Percentiles rank a stretch among this genome's conserved stretches.
phyloP scores from a whole-genome alignment of 2,888 invertebrate genomes.

The Sarcophaga subvicina region DNA sequence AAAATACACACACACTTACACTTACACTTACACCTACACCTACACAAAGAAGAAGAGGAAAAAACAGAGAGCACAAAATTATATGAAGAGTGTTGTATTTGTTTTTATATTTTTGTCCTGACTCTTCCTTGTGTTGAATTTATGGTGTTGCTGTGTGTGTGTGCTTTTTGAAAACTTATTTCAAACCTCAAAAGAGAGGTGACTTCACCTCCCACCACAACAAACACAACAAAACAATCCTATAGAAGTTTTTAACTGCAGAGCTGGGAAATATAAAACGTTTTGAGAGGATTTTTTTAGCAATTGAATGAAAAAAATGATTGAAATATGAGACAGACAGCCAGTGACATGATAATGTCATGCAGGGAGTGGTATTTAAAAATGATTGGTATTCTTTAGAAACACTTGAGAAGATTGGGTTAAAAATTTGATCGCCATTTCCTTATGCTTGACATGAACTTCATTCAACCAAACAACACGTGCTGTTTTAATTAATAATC shows the following conservation, averaged over 20 bases:
- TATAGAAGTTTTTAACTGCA: constrained; percentile 24
- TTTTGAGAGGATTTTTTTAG: neutral
- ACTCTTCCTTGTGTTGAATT: neutral
- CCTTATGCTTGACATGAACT: too few relatives aligned
- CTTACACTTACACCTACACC: neutral
- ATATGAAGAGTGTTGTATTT: constrained; percentile 4
- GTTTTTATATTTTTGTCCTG: too few relatives aligned
- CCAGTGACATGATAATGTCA: too few relatives aligned
- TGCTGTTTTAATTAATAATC: too few relatives aligned
- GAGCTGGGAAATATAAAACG: constrained; percentile 35
- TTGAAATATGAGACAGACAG: too few relatives aligned
- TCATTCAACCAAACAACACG: too few relatives aligned
- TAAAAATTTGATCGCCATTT: too few relatives aligned
- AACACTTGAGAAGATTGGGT: too few relatives aligned
- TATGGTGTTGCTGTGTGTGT: neutral
- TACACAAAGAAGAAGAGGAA: neutral
- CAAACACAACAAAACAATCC: neutral
- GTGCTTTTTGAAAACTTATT: constrained; percentile 21
- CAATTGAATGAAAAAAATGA: too few relatives aligned
- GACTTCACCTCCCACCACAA: neutral
- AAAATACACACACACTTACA: neutral
- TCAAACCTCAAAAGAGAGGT: constrained; percentile 43
- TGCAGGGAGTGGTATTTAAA: too few relatives aligned
- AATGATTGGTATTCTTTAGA: too few relatives aligned
- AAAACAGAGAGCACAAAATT: constrained; percentile 20